Base-by-base conservation (phyloP, 2,888 invertebrate species). In the Arenicola marina region DNA sequence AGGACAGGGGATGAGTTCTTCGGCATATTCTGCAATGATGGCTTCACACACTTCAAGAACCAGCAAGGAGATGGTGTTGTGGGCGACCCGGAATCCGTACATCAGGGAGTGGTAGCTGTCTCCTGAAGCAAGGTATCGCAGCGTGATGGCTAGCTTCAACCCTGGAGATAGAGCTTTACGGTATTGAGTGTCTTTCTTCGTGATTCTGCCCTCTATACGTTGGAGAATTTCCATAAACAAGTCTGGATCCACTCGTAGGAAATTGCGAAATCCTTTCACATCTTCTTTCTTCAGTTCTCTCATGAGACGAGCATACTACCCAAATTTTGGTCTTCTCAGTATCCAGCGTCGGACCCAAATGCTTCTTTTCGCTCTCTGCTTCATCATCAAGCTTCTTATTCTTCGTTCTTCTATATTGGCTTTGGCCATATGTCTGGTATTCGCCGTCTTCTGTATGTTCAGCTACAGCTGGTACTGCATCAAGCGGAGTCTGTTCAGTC, bases 101-200 rank as follows among this genome's bases (percentile, higher is more conserved):
- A 28, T 4, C 11, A 63, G 46, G 21, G 31, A 59, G 1, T 44
- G 33, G 58, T 65, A 65, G 48, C 21, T 46, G 46, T 63, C 33
- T 15, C 62, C 65, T 26, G 65, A 32, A 11, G 66, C 55, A 33
- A 66, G 51, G 56, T 46, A 61, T 4, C 64, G 51, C 24, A 66
- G 55, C 18, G 61, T 66, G n/a, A 65, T 38, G 28, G 57, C 59
- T 28, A 67, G 24, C 48, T 57, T 61, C 38, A 64, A 45, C 15
- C 65, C 53, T 4, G 62, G 62, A 2, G 58, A 21, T 15, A 63
- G 45, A 26, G 45, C 18, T 32, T 43, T 26, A 28, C 56, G 33
- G 53, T 18, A 53, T 7, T 28, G 7, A 24, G 31, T 31, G 45
- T 24, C 56, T 56, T 55, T n/a, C 26, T 53, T 53, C 28, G 7